A percentile compares a stretch with the other conserved stretches of the same genome.
Conservation (phyloP, 1,140 invertebrate species). For the Pogonognathellus flavescens region DNA sequence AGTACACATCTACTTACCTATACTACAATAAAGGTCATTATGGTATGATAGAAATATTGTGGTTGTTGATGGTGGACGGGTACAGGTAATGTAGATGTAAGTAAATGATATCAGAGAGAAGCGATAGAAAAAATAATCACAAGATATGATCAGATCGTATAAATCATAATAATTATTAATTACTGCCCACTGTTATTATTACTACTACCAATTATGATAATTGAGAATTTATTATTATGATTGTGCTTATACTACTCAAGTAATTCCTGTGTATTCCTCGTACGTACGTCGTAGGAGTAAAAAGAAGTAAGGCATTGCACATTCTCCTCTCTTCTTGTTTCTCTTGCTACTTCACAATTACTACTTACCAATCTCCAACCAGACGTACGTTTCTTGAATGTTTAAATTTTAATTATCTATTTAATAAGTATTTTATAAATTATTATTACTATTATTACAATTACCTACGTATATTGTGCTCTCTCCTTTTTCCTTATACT, state of each 20-base stretch:
- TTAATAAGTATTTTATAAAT: constrained; percentile 11
- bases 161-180: constrained; percentile 51
- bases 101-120: constrained; percentile 19
- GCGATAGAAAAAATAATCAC: constrained; percentile 29
- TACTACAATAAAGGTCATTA: constrained; percentile 21
- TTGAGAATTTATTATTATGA: constrained; percentile 36
- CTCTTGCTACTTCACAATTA: neutral
- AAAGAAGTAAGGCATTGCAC: neutral
- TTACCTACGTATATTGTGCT: neutral
- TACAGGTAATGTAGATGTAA: constrained; percentile 5
- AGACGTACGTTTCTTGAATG: neutral
- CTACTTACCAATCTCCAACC: neutral
- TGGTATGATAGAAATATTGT: neutral
- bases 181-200: constrained; percentile 50
- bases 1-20: constrained; percentile 8
- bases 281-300: neutral
- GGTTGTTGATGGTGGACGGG: neutral
- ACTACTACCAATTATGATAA: constrained; percentile 25
- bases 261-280: neutral
- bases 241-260: constrained; percentile 8
- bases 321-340: neutral
- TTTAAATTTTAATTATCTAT: constrained; percentile 17
- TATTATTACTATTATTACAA: neutral
- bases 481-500: neutral
- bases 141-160: constrained; percentile 45